Conservation (phyloP, 2,797 vertebrate species). For the Muscicapa striata region DNA sequence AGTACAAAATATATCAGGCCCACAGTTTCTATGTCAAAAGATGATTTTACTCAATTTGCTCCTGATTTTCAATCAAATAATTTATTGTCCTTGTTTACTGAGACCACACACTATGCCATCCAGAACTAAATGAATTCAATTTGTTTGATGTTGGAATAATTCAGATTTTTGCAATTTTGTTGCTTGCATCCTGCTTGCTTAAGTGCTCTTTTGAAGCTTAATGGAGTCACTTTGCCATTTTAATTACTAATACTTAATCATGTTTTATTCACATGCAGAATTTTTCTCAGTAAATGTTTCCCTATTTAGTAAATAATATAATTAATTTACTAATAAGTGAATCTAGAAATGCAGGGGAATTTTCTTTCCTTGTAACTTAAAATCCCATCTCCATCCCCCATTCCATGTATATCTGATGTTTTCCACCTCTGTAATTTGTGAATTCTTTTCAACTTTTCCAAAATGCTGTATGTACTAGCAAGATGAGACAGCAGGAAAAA, state of each 20-base stretch:
- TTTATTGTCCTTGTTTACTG: background rate
- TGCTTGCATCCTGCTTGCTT: conserved; percentile 26
- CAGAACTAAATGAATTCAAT: background rate
- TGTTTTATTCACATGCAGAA: conserved; percentile 21
- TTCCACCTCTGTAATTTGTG: background rate
- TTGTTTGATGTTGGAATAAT: conserved; percentile 1
- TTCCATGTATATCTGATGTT: background rate
- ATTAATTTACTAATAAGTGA: conserved; percentile 4
- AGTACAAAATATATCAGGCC: background rate
- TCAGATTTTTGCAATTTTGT: conserved; percentile 11
- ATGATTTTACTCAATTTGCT: background rate
- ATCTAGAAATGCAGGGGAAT: background rate
- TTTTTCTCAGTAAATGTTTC: background rate
- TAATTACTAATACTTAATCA: conserved; percentile 24
- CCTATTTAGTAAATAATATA: background rate
- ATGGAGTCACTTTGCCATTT: conserved; percentile 16
- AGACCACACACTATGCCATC: background rate
- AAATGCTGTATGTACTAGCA: background rate
- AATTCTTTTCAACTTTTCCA: background rate
- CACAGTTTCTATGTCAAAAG: background rate
- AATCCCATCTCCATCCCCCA: background rate
- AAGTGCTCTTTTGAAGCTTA: conserved; percentile 35
- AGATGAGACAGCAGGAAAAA: background rate
- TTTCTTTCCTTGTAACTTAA: background rate
- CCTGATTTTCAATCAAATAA: background rate